Evolutionary conservation across 2,113 vertebrate genomes (phyloP).

Genomic region (Colossoma macropomum): DNA sequence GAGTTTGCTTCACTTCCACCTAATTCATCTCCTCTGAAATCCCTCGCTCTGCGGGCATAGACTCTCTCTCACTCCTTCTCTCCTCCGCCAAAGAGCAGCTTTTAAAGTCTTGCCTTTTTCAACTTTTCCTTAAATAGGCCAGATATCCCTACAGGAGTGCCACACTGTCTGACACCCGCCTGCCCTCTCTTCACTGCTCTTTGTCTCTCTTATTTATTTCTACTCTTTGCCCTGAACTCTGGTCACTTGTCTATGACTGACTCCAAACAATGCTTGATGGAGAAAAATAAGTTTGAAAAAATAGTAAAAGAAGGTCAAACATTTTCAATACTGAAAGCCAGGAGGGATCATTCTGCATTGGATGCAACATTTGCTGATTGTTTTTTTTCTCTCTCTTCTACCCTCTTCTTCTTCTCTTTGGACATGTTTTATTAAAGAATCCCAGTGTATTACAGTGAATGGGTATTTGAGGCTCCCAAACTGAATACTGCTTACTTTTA

Average conservation of each 20-base stretch:
- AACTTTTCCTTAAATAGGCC: slow-evolving; percentile 35
- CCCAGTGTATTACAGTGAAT: slow-evolving; percentile 12
- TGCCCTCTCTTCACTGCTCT: background rate
- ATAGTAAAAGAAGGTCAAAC: background rate
- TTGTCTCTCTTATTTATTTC: slow-evolving; percentile 37
- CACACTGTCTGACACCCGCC: slow-evolving; percentile 14
- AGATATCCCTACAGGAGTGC: slow-evolving; percentile 30
- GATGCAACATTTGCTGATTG: slow-evolving; percentile 58
- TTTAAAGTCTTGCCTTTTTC: slow-evolving; percentile 47
- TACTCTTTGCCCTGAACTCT: slow-evolving; percentile 23
- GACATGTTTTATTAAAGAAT: slow-evolving; percentile 64
- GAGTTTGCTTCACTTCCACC: slow-evolving; percentile 46
- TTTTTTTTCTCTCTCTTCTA: slow-evolving; percentile 42
- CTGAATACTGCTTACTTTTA: slow-evolving; percentile 50
- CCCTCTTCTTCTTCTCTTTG: slow-evolving; percentile 12
- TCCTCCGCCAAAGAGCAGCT: slow-evolving; percentile 34
- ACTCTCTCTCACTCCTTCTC: background rate
- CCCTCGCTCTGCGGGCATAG: slow-evolving; percentile 10
- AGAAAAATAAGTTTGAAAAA: background rate
- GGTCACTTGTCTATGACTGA: slow-evolving; percentile 13
- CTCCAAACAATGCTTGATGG: background rate
- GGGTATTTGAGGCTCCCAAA: slow-evolving; percentile 16
- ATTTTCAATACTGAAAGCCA: slow-evolving; percentile 11
- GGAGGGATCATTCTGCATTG: slow-evolving; percentile 42
- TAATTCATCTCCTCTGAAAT: slow-evolving; percentile 46